These are phyloP conservation scores for Cynoglossus semilaevis DNA, from an alignment of 2,113 vertebrate species.

Conservation along the genomic window DNA sequence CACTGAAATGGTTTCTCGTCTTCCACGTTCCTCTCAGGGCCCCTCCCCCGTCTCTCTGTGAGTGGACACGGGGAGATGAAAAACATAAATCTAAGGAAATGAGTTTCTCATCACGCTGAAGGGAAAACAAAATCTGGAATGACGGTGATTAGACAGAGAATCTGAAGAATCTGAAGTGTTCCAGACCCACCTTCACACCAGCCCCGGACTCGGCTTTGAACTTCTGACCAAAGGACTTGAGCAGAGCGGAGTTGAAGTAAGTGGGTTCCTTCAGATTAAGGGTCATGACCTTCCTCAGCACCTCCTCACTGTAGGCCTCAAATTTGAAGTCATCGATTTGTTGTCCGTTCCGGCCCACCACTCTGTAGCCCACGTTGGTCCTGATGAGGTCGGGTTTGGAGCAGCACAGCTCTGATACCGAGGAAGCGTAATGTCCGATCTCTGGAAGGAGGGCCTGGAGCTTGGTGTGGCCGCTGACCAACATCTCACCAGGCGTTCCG, in stretches of 20 bases:
- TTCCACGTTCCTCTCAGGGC: too few species aligned
- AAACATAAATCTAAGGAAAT: too few species aligned
- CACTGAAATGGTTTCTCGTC: too few species aligned
- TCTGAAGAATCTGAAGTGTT: too few species aligned
- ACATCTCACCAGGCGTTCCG: constrained; percentile 7
- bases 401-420: constrained; percentile 74
- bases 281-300: constrained; percentile 75
- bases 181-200: constrained; percentile 67
- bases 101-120: too few species aligned
- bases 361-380: constrained; percentile 67
- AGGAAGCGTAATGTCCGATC: constrained; percentile 66
- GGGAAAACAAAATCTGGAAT: too few species aligned
- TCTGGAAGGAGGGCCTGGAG: constrained; percentile 66
- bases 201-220: constrained; percentile 49
- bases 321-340: constrained; percentile 76
- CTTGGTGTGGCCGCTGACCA: constrained; percentile 64
- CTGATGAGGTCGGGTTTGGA: neutral
- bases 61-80: too few species aligned
- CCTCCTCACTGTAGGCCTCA: constrained; percentile 62
- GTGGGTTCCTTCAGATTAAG: constrained; percentile 48
- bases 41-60: too few species aligned
- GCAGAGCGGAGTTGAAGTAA: constrained; percentile 72
- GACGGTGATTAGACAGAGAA: too few species aligned
- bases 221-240: constrained; percentile 74
- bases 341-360: constrained; percentile 54